phyloP scores from a whole-genome alignment of 2,113 vertebrate species.

The Melanerpes formicivorus region DNA sequence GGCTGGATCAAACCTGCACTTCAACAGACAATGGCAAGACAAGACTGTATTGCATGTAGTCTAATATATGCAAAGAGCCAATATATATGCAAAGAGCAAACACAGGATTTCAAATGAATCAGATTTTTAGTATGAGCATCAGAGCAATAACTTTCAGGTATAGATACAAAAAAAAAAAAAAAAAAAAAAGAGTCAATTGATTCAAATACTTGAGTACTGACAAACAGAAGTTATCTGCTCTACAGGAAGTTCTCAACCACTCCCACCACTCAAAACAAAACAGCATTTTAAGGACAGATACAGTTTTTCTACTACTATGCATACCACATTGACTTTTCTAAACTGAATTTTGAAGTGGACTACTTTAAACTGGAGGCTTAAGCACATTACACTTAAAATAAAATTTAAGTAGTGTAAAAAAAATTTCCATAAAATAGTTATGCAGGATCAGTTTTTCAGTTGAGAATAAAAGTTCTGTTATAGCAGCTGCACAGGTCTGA shows the following conservation, averaged over 20 bases:
- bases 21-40: slow-evolving; percentile 94
- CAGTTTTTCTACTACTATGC: slow-evolving; percentile 69
- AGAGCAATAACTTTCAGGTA: slow-evolving; percentile 81
- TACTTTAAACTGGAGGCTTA: slow-evolving; percentile 73
- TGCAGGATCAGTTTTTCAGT: slow-evolving; percentile 75
- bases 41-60: slow-evolving; percentile 85
- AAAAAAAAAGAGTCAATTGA: slow-evolving; percentile 70
- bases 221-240: slow-evolving; percentile 78
- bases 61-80: slow-evolving; percentile 87
- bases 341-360: slow-evolving; percentile 73
- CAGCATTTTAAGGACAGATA: slow-evolving; percentile 76
- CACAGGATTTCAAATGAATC: slow-evolving; percentile 82
- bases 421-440: slow-evolving; percentile 74
- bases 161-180: slow-evolving; percentile 43
- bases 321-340: slow-evolving; percentile 76
- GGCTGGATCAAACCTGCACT: slow-evolving; percentile 91
- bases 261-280: slow-evolving; percentile 71
- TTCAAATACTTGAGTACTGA: slow-evolving; percentile 79
- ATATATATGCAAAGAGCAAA: slow-evolving; percentile 88
- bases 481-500: slow-evolving; percentile 80
- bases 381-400: slow-evolving; percentile 67
- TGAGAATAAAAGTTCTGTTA: slow-evolving; percentile 78
- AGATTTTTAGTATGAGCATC: slow-evolving; percentile 79
- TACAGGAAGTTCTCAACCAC: slow-evolving; percentile 73
- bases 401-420: slow-evolving; percentile 67